These are phyloP conservation scores for Polylopha cassiicola DNA, from an alignment of 2,888 invertebrate species.

Conservation along the genomic window DNA sequence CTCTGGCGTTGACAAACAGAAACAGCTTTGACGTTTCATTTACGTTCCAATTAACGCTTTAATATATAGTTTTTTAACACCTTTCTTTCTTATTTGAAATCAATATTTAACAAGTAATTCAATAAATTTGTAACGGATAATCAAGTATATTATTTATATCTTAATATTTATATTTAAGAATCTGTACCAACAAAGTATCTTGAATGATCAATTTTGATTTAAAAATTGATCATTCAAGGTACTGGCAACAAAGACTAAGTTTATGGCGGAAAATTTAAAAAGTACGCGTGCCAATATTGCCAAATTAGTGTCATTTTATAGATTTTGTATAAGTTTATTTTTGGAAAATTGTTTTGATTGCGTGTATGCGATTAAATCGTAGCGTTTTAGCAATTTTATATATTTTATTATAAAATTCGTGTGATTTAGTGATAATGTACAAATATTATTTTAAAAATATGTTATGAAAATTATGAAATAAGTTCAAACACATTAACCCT, in stretches of 20 bases:
- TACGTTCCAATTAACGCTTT: constrained; percentile 8
- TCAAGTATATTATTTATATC: no score
- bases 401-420: constrained; percentile 20
- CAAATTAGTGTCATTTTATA: constrained; percentile 8
- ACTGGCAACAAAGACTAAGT: constrained; percentile 2
- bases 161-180: no score
- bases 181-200: no score
- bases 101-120: no score
- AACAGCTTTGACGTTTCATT: constrained; percentile 15
- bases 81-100: not conserved
- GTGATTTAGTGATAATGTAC: not conserved
- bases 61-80: not conserved
- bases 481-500: constrained; percentile 31
- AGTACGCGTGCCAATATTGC: constrained; percentile 43
- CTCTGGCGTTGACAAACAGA: constrained; percentile 17
- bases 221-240: not conserved
- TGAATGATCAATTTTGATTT: not conserved
- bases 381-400: constrained; percentile 36
- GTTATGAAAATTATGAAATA: constrained; percentile 41
- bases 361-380: constrained; percentile 41
- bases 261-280: constrained; percentile 37
- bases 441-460: constrained; percentile 31
- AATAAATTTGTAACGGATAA: no score
- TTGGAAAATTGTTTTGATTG: constrained; percentile 35
- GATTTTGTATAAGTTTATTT: constrained; percentile 36